Base-by-base conservation (phyloP, 2,888 invertebrate genomes). In the Chorisops tibialis region DNA sequence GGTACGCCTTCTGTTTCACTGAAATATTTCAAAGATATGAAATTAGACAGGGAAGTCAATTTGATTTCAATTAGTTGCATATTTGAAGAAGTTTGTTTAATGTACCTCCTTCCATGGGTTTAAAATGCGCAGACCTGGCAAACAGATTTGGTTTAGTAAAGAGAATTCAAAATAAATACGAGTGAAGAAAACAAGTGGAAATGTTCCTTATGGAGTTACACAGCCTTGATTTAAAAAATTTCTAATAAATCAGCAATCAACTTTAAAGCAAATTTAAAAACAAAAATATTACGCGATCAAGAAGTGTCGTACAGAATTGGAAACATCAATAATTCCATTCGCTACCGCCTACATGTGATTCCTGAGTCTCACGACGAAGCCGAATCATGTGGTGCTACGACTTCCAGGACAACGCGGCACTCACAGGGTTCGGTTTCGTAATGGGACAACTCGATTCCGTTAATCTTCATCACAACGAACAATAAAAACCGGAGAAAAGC, bases 1-100 rank as follows among this genome's bases (percentile, higher is more conserved):
- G 98, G 98, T 18, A 99, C 93, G 18, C 98, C 98, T 79, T 97
- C 98, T 1, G 91, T 89, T 79, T 97, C 96, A 71, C 93, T 94
- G 75, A 49, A 59, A 54, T 48, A 16, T 35, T 45, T 22, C 3
- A 50, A 41, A 35, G 7, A 43, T 12, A 49, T 11, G 18, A 24
- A n/a, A 2, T 11, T 21, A 47, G 19, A 47, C 5, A 16, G 16
- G 41, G 14, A 41, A n/a, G n/a, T n/a, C n/a, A n/a, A n/a, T 47
- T 18, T 47, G 14, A 11, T 41, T 41, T 30, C 9, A 30, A 30
- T 30, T n/a, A 41, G 6, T 41, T 41, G n/a, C 12, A n/a, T 37
- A 41, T 16, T 16, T 11, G 6, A 41, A 41, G 18, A 41, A 16
- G 12, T 5, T 41, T 41, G 6, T 41, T 16, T 30, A 7, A n/a